Base-by-base conservation (phyloP, 2,888 invertebrate species). In the Melanotus villosus region DNA sequence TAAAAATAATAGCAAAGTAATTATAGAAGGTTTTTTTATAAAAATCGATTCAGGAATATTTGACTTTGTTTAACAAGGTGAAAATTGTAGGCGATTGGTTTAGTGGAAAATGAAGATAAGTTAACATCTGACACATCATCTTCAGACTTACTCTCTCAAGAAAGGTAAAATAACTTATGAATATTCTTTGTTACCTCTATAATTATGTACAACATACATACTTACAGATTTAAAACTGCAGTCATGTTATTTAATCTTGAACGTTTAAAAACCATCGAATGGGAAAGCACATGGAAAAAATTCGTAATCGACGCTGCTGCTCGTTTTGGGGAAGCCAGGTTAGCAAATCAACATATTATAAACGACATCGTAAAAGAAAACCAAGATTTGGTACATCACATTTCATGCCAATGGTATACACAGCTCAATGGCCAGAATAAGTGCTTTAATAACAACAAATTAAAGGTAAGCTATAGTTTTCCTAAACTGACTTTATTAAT, bases 181-280 rank as follows among this genome's bases (percentile, higher is more conserved):
- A n/a, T n/a, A n/a, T n/a, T n/a, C n/a, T n/a, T n/a, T n/a, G n/a
- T n/a, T n/a, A n/a, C n/a, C n/a, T n/a, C n/a, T n/a, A n/a, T n/a
- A n/a, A n/a, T n/a, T n/a, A n/a, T n/a, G n/a, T n/a, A n/a, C n/a
- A n/a, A n/a, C n/a, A n/a, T n/a, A n/a, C n/a, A 41, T n/a, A 21
- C 6, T 58, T 76, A 14, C 57, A 88, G 88, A 45, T 93, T 89
- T 81, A 93, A 93, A 81, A 92, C 93, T 0, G 93, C 97, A 0
- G 93, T 97, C 0, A 95, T 97, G 84, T 84, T 97, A 59, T 88
- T 96, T 84, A 88, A 94, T 80, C 85, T 97, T 50, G 86, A 88
- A 59, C 89, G 89, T 77, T 87, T 97, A 65, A 88, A 94, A 14
- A 84, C 85, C 4, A 84, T 89, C 16, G 88, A 90, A 76, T 97